A percentile compares a stretch with the other conserved stretches of the same genome.
These are phyloP conservation scores for Pimpla rufipes DNA, from an alignment of 2,888 invertebrate genomes.

Conservation along the genomic window DNA sequence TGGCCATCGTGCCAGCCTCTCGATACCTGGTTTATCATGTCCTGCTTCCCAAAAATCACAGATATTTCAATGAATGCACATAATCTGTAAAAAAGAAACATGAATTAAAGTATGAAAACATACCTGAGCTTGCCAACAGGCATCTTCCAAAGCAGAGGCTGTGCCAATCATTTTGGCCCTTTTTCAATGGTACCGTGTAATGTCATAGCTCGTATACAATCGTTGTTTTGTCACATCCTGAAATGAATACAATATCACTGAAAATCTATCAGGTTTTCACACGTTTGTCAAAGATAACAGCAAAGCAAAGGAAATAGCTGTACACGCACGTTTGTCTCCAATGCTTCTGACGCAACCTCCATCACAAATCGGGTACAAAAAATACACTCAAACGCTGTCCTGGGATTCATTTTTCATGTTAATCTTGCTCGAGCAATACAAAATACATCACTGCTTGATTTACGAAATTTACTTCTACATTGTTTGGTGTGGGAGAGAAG, in stretches of 20 bases:
- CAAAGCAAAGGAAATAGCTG: neutral
- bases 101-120: neutral
- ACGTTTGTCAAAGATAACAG: neutral
- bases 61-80: neutral
- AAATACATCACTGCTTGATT: neutral
- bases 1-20: constrained; percentile 68
- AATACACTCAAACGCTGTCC: neutral
- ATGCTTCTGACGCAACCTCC: neutral
- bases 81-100: neutral
- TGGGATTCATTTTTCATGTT: neutral
- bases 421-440: neutral
- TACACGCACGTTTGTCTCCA: neutral
- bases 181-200: constrained; percentile 76
- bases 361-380: neutral
- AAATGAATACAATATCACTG: constrained; percentile 60
- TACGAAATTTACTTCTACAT: neutral
- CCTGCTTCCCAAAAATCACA: constrained; percentile 69
- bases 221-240: constrained; percentile 77
- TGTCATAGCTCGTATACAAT: constrained; percentile 79
- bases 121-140: constrained; percentile 84
- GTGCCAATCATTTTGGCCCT: constrained; percentile 83
- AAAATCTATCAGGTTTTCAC: neutral
- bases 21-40: constrained; percentile 81
- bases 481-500: neutral
- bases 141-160: constrained; percentile 82